Base-by-base conservation (phyloP, 2,113 vertebrate species). In the Dryoscopus gambensis region DNA sequence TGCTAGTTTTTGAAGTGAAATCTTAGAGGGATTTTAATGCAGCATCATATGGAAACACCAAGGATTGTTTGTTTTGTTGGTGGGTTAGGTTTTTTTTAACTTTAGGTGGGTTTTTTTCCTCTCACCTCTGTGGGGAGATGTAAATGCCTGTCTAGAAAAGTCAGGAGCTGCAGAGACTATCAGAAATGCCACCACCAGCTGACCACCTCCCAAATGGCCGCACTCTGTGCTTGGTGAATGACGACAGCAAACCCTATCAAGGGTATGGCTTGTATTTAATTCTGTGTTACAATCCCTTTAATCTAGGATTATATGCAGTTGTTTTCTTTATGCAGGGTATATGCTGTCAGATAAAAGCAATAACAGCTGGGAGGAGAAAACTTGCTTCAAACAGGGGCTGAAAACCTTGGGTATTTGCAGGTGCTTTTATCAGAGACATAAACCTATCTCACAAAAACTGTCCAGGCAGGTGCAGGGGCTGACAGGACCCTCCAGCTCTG, bases 291-390 rank as follows among this genome's bases (percentile, higher is more conserved):
- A 97, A 87, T 96, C 95, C 90, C 91, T 97, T 94, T 98, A 98
- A 99, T 98, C 98, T 98, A 96, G 98, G 98, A 98, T 99, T 98
- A 98, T 95, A 92, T 97, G 97, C 95, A 96, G 97, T 97, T 97
- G 94, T 95, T 97, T 93, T 94, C 93, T 96, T 95, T 95, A 86
- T 94, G 65, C 67, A 46, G 98, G 98, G 97, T 90, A 49, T 97
- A 97, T 97, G 93, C 86, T 89, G 73, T 96, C 92, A 95, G 95
- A 97, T 97, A 95, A 97, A 91, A 96, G 88, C 88, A 77, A 5
- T 39, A 92, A 87, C 90, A 90, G 70, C 87, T 76, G 78, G 71
- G 79, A 83, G 75, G 63, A 84, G 87, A 60, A 60, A 89, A 93
- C 59, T 53, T 30, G 42, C 31, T 73, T 73, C 44, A 47, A 83